Evolutionary conservation across 2,113 vertebrate genomes (phyloP).

Genomic region (Hystrix brachyura): DNA sequence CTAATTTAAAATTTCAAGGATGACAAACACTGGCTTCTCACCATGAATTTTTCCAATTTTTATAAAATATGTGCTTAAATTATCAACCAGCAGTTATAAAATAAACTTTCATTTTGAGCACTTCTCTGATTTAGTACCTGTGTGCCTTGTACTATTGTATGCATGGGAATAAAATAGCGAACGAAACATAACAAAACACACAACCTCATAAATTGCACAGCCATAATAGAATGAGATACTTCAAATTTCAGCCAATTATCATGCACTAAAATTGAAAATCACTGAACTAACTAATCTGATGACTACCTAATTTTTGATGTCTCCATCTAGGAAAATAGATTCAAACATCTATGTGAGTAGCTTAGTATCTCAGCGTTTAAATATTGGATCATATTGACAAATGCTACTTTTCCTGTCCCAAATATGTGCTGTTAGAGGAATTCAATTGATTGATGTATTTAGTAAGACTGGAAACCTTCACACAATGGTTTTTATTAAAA

Average conservation of each 20-base stretch:
- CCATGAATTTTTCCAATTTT: neutral
- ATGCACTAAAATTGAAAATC: neutral
- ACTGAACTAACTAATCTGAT: conserved; percentile 56
- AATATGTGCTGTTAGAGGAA: neutral
- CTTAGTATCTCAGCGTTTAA: neutral
- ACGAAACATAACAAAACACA: neutral
- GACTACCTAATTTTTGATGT: conserved; percentile 55
- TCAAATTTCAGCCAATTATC: conserved; percentile 55
- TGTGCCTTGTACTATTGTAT: neutral
- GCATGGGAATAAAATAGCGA: neutral
- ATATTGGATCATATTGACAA: neutral
- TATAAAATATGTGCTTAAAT: neutral
- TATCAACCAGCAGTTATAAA: neutral
- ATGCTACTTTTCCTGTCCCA: neutral
- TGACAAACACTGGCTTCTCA: neutral
- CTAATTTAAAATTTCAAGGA: neutral
- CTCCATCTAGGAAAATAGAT: conserved; percentile 48
- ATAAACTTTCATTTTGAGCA: neutral
- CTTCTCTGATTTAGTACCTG: neutral
- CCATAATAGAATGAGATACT: neutral
- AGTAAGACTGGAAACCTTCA: conserved; percentile 7
- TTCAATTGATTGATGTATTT: neutral
- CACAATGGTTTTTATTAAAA: neutral
- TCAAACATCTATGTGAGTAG: neutral
- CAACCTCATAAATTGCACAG: neutral